Base-by-base conservation (phyloP, 2,113 vertebrate genomes). In the Otolemur garnettii region DNA sequence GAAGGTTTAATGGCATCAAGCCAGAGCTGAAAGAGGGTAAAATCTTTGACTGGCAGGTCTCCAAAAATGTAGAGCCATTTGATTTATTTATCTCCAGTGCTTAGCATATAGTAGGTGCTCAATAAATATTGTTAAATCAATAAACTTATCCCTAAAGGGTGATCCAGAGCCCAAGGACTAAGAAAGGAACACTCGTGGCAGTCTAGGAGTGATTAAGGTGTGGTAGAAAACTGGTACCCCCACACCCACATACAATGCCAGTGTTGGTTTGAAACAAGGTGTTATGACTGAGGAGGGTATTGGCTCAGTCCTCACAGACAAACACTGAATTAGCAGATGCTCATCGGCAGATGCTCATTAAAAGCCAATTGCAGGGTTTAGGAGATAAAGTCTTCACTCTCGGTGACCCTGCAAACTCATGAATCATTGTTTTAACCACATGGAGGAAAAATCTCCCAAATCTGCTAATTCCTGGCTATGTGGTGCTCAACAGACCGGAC, bases 331-430 rank as follows among this genome's bases (percentile, higher is more conserved):
- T 30, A 35, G 30, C 59, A 60, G 81, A 38, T 18, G 22, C 57
- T 35, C 1, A 17, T 13, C 62, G 35, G n/a, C 59, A 60, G 81
- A 38, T 18, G 22, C 57, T 35, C 1, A 21, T 10, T 0, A 50
- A 85, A 64, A 78, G 74, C 26, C 22, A 19, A 0, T 1, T 30
- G n/a, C 2, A 13, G 26, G 22, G 57, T 19, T 21, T 14, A 30
- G 35, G 6, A 14, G 10, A 35, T 4, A 30, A 18, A 62, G n/a
- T 26, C n/a, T 50, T 57, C 0, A 0, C 60, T 38, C 19, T 17
- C 0, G 6, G n/a, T 1, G 4, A 26, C 15, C 28, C 33, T 22
- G 35, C 0, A 22, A 13, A 53, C 35, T 74, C 19, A 8, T 0
- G 33, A 21, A 14, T 28, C 78, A 22, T 24, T 30, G 18, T 21